Percentiles rank a stretch among this genome's conserved stretches.
phyloP scores from a whole-genome alignment of 2,797 vertebrate genomes.

The Myotis daubentonii region DNA sequence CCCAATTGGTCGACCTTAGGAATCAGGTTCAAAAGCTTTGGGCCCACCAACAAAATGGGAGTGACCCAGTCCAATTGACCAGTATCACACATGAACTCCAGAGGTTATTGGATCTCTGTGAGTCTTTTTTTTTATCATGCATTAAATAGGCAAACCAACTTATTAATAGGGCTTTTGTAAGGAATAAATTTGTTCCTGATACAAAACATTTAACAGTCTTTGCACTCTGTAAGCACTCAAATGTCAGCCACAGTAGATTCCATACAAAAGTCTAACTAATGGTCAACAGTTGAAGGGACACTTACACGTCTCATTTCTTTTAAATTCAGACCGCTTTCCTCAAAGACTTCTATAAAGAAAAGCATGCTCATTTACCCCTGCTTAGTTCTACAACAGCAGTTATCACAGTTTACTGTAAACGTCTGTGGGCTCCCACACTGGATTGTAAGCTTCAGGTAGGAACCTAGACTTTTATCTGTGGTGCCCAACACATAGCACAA shows the following conservation, averaged over 20 bases:
- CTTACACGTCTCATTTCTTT: slow-evolving; percentile 24
- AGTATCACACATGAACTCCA: not conserved
- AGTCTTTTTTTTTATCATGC: not conserved
- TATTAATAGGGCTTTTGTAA: not conserved
- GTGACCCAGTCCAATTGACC: not conserved
- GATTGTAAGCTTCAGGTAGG: not conserved
- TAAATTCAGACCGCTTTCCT: not conserved
- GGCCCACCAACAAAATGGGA: not conserved
- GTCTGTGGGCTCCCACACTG: not conserved
- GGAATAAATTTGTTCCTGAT: not conserved
- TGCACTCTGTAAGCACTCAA: not conserved
- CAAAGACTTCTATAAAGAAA: slow-evolving; percentile 22
- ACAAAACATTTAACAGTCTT: not conserved
- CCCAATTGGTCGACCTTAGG: not conserved
- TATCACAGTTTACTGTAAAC: not conserved
- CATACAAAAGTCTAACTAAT: not conserved
- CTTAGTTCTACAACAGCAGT: not conserved
- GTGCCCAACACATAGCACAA: not conserved
- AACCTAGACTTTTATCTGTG: slow-evolving; percentile 7
- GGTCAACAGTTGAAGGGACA: not conserved
- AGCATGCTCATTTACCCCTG: not conserved
- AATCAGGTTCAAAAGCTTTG: not conserved
- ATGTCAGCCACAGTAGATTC: not conserved
- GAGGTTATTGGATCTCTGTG: not conserved
- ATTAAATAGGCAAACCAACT: not conserved